These are phyloP conservation scores for Halichoerus grypus DNA, from an alignment of 2,113 vertebrate species.

Conservation along the genomic window DNA sequence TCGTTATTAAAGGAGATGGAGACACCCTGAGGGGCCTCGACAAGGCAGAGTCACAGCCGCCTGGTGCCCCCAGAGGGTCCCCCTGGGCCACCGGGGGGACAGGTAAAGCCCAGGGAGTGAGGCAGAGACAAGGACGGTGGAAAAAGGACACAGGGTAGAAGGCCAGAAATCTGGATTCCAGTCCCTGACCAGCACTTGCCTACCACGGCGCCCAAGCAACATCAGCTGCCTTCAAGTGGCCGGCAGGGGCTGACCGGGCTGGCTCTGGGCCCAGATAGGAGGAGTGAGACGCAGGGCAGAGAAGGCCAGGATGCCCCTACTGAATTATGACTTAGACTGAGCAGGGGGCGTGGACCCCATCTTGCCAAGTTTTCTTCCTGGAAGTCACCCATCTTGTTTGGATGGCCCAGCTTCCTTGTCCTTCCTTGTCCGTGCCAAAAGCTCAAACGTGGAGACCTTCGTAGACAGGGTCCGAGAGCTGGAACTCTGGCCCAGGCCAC, in stretches of 20 bases:
- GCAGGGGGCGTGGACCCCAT: not conserved
- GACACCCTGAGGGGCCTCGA: not conserved
- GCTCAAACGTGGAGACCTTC: not conserved
- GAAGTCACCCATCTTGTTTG: not conserved
- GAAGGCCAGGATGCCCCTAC: not conserved
- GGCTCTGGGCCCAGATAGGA: not conserved
- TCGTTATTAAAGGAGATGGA: not conserved
- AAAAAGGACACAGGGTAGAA: not conserved
- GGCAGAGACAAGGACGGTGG: not conserved
- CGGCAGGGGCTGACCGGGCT: not conserved
- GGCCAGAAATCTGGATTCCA: not conserved
- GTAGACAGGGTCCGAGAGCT: not conserved
- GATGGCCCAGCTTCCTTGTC: not conserved
- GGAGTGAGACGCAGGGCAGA: not conserved
- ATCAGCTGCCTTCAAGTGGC: not conserved
- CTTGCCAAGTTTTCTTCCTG: not conserved
- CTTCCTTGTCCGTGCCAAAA: not conserved
- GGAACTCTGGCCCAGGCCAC: not conserved
- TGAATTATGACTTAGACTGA: not conserved
- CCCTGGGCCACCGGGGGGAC: not conserved
- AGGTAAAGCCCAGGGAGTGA: not conserved
- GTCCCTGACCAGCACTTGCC: not conserved
- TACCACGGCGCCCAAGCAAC: not conserved
- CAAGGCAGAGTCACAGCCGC: not conserved
- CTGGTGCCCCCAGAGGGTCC: not conserved